Conservation (phyloP, 2,888 invertebrate genomes). For the Coleophora deauratella region DNA sequence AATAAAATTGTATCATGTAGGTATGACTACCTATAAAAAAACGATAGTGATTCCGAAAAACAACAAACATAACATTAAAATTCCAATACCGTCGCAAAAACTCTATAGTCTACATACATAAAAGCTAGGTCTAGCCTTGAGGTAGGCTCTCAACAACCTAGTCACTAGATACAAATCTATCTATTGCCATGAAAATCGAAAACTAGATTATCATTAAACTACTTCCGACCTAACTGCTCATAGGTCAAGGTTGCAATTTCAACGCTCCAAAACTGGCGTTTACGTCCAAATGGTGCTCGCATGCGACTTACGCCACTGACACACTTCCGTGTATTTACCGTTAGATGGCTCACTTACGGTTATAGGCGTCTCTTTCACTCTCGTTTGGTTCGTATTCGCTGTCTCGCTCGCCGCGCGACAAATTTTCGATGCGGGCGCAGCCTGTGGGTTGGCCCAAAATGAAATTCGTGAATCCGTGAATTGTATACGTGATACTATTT, state of each 20-base stretch:
- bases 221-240: slow-evolving; percentile 35
- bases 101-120: no score
- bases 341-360: slow-evolving; percentile 65
- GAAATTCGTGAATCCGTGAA: slow-evolving; percentile 18
- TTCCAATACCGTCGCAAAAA: no score
- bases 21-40: no score
- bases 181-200: slow-evolving; percentile 72
- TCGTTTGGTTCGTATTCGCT: slow-evolving; percentile 39
- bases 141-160: slow-evolving; percentile 56
- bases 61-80: no score
- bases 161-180: slow-evolving; percentile 40
- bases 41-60: no score
- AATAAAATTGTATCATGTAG: no score
- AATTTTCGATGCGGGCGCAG: slow-evolving; percentile 69
- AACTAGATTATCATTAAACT: slow-evolving; percentile 35
- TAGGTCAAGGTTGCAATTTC: slow-evolving; percentile 59
- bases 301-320: slow-evolving; percentile 66
- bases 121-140: slow-evolving; percentile 46
- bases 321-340: slow-evolving; percentile 71
- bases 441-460: slow-evolving; percentile 65
- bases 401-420: slow-evolving; percentile 62
- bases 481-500: slow-evolving; percentile 65
- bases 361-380: slow-evolving; percentile 64
- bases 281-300: slow-evolving; percentile 34
- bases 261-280: slow-evolving; percentile 27